Evolutionary conservation across 2,888 invertebrate genomes (phyloP).

Genomic region (Erpobdella octoculata): DNA sequence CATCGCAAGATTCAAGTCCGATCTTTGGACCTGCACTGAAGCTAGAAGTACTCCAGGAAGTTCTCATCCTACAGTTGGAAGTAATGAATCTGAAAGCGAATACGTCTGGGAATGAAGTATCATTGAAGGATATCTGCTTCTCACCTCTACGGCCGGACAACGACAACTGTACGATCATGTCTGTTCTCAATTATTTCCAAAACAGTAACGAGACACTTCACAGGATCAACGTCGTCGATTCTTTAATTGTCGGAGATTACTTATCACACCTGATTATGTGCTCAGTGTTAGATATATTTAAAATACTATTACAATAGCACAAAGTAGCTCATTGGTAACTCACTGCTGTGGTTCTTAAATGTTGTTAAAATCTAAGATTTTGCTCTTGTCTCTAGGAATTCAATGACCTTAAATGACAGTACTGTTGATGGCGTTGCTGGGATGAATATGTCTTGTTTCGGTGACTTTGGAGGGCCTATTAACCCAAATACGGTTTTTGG

Average conservation of each 20-base stretch:
- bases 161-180: slow-evolving; percentile 74
- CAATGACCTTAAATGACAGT: background rate
- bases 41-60: slow-evolving; percentile 65
- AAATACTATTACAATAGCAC: too few relatives aligned
- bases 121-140: slow-evolving; percentile 74
- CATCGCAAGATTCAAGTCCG: background rate
- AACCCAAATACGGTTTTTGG: slow-evolving; percentile 85
- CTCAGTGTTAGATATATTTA: too few relatives aligned
- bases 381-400: background rate
- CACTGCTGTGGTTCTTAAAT: too few relatives aligned
- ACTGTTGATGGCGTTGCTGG: slow-evolving; percentile 30
- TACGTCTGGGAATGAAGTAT: slow-evolving; percentile 34
- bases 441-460: slow-evolving; percentile 72
- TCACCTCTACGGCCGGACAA: slow-evolving; percentile 71
- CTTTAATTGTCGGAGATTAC: slow-evolving; percentile 56
- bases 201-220: slow-evolving; percentile 42
- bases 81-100: background rate
- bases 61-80: slow-evolving; percentile 47
- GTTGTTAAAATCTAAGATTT: too few relatives aligned
- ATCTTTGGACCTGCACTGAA: slow-evolving; percentile 74
- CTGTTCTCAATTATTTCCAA: slow-evolving; percentile 83
- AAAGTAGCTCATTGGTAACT: too few relatives aligned
- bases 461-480: slow-evolving; percentile 81
- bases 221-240: slow-evolving; percentile 36
- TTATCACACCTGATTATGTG: slow-evolving; percentile 69